These are phyloP conservation scores for Synergus gifuensis DNA, from an alignment of 2,888 invertebrate genomes.

Conservation along the genomic window DNA sequence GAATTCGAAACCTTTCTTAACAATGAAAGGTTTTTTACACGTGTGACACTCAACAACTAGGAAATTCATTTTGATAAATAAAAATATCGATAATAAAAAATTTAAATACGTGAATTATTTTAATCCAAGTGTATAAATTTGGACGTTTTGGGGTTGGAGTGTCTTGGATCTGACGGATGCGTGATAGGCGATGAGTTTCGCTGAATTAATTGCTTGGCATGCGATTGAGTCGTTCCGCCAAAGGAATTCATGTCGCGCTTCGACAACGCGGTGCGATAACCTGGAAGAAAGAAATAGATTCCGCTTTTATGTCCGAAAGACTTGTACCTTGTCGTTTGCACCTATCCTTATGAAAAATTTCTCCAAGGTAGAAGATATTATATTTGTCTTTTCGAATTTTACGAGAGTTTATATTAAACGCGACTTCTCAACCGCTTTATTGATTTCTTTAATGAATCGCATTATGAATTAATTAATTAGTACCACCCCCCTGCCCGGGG, in stretches of 20 bases:
- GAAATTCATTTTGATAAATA: not conserved
- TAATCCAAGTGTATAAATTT: constrained; percentile 8
- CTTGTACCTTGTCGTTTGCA: constrained; percentile 15
- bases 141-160: constrained; percentile 28
- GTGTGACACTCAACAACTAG: too few species aligned
- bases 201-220: constrained; percentile 62
- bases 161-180: constrained; percentile 43
- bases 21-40: not conserved
- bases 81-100: not conserved
- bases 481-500: not conserved
- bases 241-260: constrained; percentile 55
- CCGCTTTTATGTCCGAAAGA: constrained; percentile 36
- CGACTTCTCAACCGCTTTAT: constrained; percentile 1
- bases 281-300: constrained; percentile 40
- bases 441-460: constrained; percentile 7
- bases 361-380: not conserved
- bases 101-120: not conserved
- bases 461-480: constrained; percentile 36
- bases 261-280: constrained; percentile 40
- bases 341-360: constrained; percentile 17
- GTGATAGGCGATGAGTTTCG: constrained; percentile 60
- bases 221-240: constrained; percentile 62
- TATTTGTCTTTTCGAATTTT: not conserved
- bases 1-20: not conserved
- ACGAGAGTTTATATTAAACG: not conserved